These are phyloP conservation scores for Echinometra lucunter DNA, from an alignment of 53 echinoderm and acorn worm genomes.

Conservation along the genomic window DNA sequence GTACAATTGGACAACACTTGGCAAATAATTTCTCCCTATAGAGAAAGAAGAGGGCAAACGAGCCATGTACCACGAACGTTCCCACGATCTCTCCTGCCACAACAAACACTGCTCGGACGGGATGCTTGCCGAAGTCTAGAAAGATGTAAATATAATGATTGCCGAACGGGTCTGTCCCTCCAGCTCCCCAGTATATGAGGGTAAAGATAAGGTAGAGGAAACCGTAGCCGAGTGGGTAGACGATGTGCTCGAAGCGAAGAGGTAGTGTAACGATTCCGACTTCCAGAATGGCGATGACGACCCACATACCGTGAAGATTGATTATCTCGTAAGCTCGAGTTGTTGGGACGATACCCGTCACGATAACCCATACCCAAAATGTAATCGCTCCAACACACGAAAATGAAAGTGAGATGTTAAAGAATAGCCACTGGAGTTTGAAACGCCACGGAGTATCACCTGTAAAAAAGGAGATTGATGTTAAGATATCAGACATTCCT, in stretches of 20 bases:
- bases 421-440: conserved; percentile 48
- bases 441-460: conserved; percentile 3
- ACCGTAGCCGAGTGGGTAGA: conserved; percentile 79
- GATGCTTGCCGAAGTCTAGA: conserved; percentile 40
- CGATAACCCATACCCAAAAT: conserved; percentile 45
- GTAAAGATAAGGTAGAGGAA: conserved; percentile 72
- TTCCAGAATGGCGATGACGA: conserved; percentile 36
- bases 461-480: neutral
- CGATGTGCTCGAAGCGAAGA: conserved; percentile 74
- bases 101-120: neutral
- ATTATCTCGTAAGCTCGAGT: conserved; percentile 26
- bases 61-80: conserved; percentile 35
- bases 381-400: conserved; percentile 34
- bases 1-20: neutral
- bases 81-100: neutral
- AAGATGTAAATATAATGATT: conserved; percentile 59
- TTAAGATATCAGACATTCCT: neutral
- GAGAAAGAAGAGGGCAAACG: conserved; percentile 26
- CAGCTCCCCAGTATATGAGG: conserved; percentile 78
- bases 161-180: conserved; percentile 39
- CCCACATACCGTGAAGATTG: conserved; percentile 46
- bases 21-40: conserved; percentile 19
- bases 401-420: conserved; percentile 42
- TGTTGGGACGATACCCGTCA: neutral
- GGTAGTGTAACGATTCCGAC: conserved; percentile 62